Conservation (phyloP, 2,113 vertebrate genomes). For the Salminus brasiliensis region DNA sequence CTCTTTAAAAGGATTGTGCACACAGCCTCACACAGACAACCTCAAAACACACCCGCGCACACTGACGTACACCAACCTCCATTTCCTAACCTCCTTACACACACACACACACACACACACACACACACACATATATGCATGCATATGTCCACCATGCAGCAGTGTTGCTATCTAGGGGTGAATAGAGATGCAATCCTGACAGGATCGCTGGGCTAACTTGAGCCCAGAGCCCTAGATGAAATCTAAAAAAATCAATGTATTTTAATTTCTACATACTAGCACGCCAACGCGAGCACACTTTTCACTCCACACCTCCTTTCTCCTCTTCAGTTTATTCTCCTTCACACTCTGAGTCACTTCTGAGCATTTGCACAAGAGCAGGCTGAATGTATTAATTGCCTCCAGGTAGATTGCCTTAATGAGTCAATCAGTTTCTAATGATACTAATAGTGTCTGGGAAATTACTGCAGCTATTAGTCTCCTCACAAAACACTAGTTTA, state of each 20-base stretch:
- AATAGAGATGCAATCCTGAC: neutral
- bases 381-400: slow-evolving; percentile 19
- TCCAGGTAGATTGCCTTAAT: slow-evolving; percentile 13
- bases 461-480: slow-evolving; percentile 43
- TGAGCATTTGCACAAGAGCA: neutral
- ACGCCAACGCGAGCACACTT: neutral
- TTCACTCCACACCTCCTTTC: neutral
- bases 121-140: slow-evolving; percentile 27
- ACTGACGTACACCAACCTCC: neutral
- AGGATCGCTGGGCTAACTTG: neutral
- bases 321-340: neutral
- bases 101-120: slow-evolving; percentile 30
- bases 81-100: neutral
- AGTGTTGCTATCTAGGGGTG: neutral
- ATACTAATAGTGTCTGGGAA: slow-evolving; percentile 36
- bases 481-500: slow-evolving; percentile 30
- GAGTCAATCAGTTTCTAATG: slow-evolving; percentile 51
- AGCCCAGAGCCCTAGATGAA: neutral
- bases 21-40: slow-evolving; percentile 6
- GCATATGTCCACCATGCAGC: neutral
- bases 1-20: slow-evolving; percentile 35
- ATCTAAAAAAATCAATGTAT: neutral
- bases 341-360: slow-evolving; percentile 8
- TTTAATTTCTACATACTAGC: slow-evolving; percentile 21
- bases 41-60: neutral